Base-by-base conservation (phyloP, 64 coral and sea anemone species). In the Montipora cactus region DNA sequence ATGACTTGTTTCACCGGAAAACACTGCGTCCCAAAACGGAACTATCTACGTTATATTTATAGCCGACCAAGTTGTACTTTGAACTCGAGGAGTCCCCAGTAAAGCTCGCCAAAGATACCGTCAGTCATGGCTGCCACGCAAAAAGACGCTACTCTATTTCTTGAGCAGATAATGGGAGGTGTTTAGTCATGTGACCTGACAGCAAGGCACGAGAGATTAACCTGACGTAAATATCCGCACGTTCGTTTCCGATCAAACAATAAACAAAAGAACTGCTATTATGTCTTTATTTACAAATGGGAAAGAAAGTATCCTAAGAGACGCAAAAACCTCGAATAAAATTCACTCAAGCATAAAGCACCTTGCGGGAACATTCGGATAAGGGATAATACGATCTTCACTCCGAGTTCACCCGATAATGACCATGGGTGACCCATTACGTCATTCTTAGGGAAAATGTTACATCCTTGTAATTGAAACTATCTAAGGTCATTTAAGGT, bases 31-130 rank as follows among this genome's bases (percentile, higher is more conserved):
- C 81, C 88, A 19, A 95, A 78, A 53, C 19, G 59, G 23, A 83
- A 82, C 51, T 83, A 79, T 83, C 62, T 77, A 81, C 81, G 87
- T 90, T 90, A 77, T 89, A 95, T 95, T 95, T 95, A 95, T 95
- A 83, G 93, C 76, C 37, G 46, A 59, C 13, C 11, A 95, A 86
- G 45, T 76, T 95, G 93, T 73, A 95, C 93, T 95, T 95, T 95
- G 93, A 89, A 95, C 93, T 89, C 93, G 57, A 86, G 77, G 76
- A 78, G 80, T 83, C 88, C 45, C 46, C 74, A 90, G 55, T 85
- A 83, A 50, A 81, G 89, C 66, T 78, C 78, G 75, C 71, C 90
- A 77, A 95, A 86, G 64, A 64, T 64, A 88, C 48, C 67, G 58
- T 55, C 67, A 19, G 61, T 86, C 82, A 86, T 86, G 82, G 55